phyloP scores from a whole-genome alignment of 1,140 invertebrate species.

The Melitaea cinxia region DNA sequence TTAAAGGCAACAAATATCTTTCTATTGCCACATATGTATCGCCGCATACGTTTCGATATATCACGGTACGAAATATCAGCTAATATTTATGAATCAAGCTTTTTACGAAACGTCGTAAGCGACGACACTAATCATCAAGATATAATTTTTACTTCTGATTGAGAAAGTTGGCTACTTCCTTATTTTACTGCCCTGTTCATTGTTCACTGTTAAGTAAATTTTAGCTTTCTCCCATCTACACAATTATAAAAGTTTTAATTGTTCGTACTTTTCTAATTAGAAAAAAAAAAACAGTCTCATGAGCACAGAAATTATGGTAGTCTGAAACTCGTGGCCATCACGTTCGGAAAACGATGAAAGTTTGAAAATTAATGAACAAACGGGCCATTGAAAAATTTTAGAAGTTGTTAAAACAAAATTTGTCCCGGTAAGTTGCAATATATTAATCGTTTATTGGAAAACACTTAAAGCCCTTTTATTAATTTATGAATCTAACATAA shows the following conservation, averaged over 20 bases:
- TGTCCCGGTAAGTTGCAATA: background rate
- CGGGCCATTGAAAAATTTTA: background rate
- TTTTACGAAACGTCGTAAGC: too few species aligned
- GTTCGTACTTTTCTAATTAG: constrained; percentile 77
- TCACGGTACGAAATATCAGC: too few species aligned
- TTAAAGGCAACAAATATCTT: too few species aligned
- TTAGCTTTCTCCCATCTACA: constrained; percentile 67
- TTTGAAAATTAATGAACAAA: constrained; percentile 10
- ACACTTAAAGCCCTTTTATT: background rate
- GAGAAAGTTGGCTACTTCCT: constrained; percentile 68
- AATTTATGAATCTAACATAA: background rate
- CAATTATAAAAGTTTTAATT: constrained; percentile 81
- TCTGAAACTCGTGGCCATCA: constrained; percentile 1
- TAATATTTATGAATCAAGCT: too few species aligned
- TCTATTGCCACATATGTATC: too few species aligned
- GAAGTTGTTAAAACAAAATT: constrained; percentile 3
- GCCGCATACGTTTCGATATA: too few species aligned
- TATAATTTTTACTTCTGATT: constrained; percentile 62
- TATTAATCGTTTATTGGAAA: constrained; percentile 2
- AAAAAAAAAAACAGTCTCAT: constrained; percentile 45
- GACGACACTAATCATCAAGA: constrained; percentile 57
- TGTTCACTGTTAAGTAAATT: constrained; percentile 72
- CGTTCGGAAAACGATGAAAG: constrained; percentile 10
- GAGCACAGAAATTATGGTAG: constrained; percentile 12
- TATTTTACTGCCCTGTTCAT: constrained; percentile 73